Base-by-base conservation (phyloP, 1,140 invertebrate species). In the Leptopilina clavipes region DNA sequence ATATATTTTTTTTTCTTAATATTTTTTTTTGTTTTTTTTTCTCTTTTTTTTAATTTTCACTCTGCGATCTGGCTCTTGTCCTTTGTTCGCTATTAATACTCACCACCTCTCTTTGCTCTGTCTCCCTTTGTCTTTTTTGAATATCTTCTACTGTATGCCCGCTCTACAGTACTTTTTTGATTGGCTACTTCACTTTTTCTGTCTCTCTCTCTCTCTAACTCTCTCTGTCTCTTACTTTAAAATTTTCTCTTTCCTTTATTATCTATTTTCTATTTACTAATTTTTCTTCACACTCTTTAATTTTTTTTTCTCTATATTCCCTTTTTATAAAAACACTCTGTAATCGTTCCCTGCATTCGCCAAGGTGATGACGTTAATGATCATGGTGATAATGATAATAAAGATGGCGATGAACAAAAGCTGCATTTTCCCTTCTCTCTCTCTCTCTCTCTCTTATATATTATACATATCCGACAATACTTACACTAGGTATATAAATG, bases 401-500 rank as follows among this genome's bases (percentile, higher is more conserved):
- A 52, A 31, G 72, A 84, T 82, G 74, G 76, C 77, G 74, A 86
- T 84, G 76, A 83, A 65, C 76, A 83, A 31, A 80, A 80, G 86
- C 80, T 86, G 81, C 83, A 88, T 86, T 79, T 71, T 73, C 71
- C 18, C 54, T 77, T 31, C 25, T 31, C 5, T 31, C 25, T 31
- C 25, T 31, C 25, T 31, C 25, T 31, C 25, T 31, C 25, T 31
- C 25, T 31, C 25, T 70, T 48, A 71, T 72, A 76, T 71, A 43
- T 72, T 72, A 76, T 71, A 43, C 70, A 71, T 77, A 22, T 22
- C 48, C 75, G 22, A 75, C 73, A 77, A 31, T 77, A 72, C 76
- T 79, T 54, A 84, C 75, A 77, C 44, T 79, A 74, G n/a, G n/a
- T n/a, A 77, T 40, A 40, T 40, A 40, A 40, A 75, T 82, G 76